These are phyloP conservation scores for Lucilia sericata DNA, from an alignment of 1,140 invertebrate species.

Conservation along the genomic window DNA sequence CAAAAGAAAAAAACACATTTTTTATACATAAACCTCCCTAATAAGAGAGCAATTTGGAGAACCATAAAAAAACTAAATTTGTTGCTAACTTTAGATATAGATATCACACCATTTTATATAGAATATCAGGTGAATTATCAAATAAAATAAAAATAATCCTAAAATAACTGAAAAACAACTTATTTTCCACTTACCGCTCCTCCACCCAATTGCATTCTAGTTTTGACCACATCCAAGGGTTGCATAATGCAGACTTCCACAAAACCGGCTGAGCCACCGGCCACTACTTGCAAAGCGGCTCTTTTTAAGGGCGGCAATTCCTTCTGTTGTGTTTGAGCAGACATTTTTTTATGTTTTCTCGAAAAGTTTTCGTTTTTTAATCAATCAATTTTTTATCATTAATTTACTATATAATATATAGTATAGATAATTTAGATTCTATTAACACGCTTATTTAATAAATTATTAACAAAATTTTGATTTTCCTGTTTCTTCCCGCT, in stretches of 20 bases:
- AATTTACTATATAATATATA: not conserved
- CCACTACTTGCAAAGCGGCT: slow-evolving; percentile 84
- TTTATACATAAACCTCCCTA: no score
- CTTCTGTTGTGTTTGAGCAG: slow-evolving; percentile 33
- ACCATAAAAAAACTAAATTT: no score
- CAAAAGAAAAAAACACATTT: no score
- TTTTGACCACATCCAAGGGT: slow-evolving; percentile 93
- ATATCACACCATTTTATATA: no score
- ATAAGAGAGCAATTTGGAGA: no score
- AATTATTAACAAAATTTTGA: not conserved
- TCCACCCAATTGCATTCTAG: slow-evolving; percentile 78
- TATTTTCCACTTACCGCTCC: slow-evolving; percentile 37
- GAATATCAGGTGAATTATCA: no score
- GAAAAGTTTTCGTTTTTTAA: not conserved
- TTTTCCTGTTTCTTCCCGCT: not conserved
- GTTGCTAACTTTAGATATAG: no score
- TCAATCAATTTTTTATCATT: not conserved
- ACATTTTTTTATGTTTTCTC: slow-evolving; percentile 11
- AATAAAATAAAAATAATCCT: no score
- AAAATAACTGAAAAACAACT: no score
- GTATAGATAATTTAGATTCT: not conserved
- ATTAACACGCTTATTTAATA: not conserved
- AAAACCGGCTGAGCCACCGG: slow-evolving; percentile 92
- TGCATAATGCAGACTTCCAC: slow-evolving; percentile 97
- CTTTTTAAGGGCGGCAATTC: slow-evolving; percentile 71